Evolutionary conservation across 2,113 vertebrate genomes (phyloP), one percentile per base, ranked within the genome.

Genomic region (Atlantisia rogersi): DNA sequence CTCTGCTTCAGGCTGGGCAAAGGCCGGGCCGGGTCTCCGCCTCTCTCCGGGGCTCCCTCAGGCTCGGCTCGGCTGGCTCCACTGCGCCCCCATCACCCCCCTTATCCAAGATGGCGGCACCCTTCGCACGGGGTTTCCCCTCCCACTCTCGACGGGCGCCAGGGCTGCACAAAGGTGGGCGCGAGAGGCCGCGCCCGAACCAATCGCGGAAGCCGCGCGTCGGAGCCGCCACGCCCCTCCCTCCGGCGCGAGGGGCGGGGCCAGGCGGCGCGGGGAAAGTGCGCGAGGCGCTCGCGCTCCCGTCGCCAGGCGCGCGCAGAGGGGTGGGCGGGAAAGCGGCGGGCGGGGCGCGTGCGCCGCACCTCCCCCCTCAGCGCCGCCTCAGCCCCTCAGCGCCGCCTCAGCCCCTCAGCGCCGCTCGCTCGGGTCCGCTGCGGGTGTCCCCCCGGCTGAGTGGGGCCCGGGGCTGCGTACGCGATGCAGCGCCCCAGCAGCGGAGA

Each of bases 21-120:
- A 64, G 62, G 81, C 88, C 80, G 84, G 95, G 84, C 90, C 60
- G 62, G 44, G 86, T 86, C 89, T 88, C 63, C 80, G 75, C 84
- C 92, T 82, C 59, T 68, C 65, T 59, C 50, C 70, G 48, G 50
- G 55, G 69, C 78, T 90, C 78, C 92, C 89, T 93, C 59, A 91
- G 74, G 64, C 71, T 46, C 75, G 31, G 88, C 68, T 53, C 89
- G 42, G 91, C 60, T 82, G 42, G 85, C 76, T 94, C 88, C 70
- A 63, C 84, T 64, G 93, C 74, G 56, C 82, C 89, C 96, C 97
- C 96, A 97, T 98, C 98, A 88, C 96, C 98, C 98, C 98, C 97
- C 95, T 97, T 97, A 95, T 94, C 98, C 99, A 99, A 99, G 98
- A 99, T 99, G 99, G 99, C 98, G 97, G 98, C 97, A 88, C 92